A percentile compares a stretch with the other conserved stretches of the same genome.
Conservation (phyloP, 2,797 vertebrate genomes). For the Lepidocolaptes lacrymiger region DNA sequence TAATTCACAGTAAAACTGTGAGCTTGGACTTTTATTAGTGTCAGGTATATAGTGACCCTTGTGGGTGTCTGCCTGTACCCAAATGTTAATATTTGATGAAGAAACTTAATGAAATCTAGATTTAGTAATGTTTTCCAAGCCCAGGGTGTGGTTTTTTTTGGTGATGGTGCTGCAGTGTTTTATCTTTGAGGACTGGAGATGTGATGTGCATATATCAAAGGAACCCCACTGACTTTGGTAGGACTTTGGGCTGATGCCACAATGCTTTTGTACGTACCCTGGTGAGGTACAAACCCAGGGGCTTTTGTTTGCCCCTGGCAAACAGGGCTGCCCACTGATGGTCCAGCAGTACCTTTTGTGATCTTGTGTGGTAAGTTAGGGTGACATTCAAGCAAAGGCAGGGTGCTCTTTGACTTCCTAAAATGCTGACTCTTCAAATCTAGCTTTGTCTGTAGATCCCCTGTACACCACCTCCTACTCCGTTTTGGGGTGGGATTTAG, state of each 20-base stretch:
- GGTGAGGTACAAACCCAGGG: too few relatives aligned
- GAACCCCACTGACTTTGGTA: not conserved
- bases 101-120: not conserved
- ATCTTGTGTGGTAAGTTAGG: not conserved
- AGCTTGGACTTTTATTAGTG: not conserved
- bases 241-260: not conserved
- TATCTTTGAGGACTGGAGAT: not conserved
- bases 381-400: not conserved
- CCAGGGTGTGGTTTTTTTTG: not conserved
- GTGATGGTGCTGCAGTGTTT: not conserved
- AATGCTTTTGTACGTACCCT: not conserved
- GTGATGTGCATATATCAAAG: not conserved
- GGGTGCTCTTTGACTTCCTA: not conserved
- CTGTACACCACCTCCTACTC: not conserved
- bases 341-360: not conserved
- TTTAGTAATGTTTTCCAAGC: not conserved
- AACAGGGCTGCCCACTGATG: not conserved
- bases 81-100: not conserved
- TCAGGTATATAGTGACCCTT: not conserved
- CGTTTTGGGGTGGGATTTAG: not conserved
- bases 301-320: too few relatives aligned
- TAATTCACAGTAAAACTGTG: not conserved
- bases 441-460: not conserved
- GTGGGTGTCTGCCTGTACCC: accelerated
- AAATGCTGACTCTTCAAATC: not conserved